Conservation (phyloP, 2,888 invertebrate genomes). For the Atethmia centrago region DNA sequence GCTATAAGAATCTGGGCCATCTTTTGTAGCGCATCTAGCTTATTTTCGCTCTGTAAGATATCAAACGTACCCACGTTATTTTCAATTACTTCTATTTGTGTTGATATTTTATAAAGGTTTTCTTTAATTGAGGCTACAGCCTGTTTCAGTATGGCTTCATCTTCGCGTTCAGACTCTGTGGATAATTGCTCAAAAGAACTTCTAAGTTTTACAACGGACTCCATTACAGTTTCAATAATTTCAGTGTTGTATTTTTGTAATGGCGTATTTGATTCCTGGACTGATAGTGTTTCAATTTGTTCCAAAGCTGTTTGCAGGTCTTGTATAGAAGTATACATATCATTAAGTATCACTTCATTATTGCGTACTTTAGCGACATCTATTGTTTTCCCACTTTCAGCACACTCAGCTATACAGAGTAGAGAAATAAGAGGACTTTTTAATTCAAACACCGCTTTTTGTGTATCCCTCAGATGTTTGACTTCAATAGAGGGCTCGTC, state of each 20-base stretch:
- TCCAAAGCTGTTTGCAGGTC: constrained; percentile 87
- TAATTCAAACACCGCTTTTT: constrained; percentile 84
- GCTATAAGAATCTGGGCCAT: constrained; percentile 87
- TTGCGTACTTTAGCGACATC: constrained; percentile 74
- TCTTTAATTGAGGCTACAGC: constrained; percentile 78
- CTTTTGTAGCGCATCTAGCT: constrained; percentile 84
- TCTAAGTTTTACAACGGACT: constrained; percentile 91
- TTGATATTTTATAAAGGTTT: constrained; percentile 81
- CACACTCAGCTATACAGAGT: constrained; percentile 79
- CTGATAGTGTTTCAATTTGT: constrained; percentile 87
- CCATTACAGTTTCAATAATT: constrained; percentile 92
- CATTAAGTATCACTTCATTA: constrained; percentile 82
- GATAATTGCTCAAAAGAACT: constrained; percentile 90
- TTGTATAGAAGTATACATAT: constrained; percentile 87
- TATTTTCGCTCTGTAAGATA: constrained; percentile 85
- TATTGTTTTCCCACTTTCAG: constrained; percentile 74
- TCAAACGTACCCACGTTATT: constrained; percentile 81
- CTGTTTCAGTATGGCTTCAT: constrained; percentile 77
- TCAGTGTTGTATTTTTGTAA: constrained; percentile 89
- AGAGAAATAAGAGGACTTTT: constrained; percentile 82
- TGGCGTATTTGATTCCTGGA: constrained; percentile 86
- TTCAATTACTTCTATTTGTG: constrained; percentile 78
- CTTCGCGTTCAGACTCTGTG: constrained; percentile 73
- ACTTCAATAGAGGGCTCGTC: constrained; percentile 78
- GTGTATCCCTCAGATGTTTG: constrained; percentile 84